Evolutionary conservation across 2,888 invertebrate species (phyloP), one percentile per base, ranked within the genome.

Genomic region (Dorcus hopei): DNA sequence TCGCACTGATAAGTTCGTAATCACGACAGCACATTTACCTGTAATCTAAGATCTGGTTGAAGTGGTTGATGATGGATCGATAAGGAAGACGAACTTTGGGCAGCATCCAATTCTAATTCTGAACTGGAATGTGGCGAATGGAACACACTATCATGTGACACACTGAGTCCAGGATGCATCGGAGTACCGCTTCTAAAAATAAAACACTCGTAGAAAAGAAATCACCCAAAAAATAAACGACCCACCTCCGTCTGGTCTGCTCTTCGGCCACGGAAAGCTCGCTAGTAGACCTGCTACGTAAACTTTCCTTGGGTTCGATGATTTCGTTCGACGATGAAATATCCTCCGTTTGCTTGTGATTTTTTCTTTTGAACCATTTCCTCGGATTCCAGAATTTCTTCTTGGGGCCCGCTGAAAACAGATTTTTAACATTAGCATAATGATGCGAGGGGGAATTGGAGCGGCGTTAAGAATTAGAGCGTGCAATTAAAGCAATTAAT

Each of bases 131-230:
- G 84, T 19, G 85, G 81, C 73, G 90, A 91, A 54, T 93, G 91
- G 82, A 95, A 95, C 71, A 95, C 91, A 65, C 93, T 93, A 82
- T 95, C 94, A 79, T 94, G 93, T 19, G 93, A 93, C 71, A 94
- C 90, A 62, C 93, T 93, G 69, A 93, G 82, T 51, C 81, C 81
- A 42, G 80, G 77, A 61, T 77, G 76, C 75, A 78, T 77, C 38
- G 76, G 74, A 19, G 75, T 71, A 14, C 77, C 77, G 64, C 77
- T 79, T 68, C 80, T 79, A 63, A 47, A 69, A 65, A 48, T 45
- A 16, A 38, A 14, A 11, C 39, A 48, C 40, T 11, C 26, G 26
- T 39, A 40, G 11, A 58, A 52, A 40, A 19, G 51, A 42, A 47
- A 54, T 19, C 33, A 45, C 38, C n/a, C 5, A 54, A 56, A 50